Base-by-base conservation (phyloP, 1,140 invertebrate species). In the Cephus cinctus region DNA sequence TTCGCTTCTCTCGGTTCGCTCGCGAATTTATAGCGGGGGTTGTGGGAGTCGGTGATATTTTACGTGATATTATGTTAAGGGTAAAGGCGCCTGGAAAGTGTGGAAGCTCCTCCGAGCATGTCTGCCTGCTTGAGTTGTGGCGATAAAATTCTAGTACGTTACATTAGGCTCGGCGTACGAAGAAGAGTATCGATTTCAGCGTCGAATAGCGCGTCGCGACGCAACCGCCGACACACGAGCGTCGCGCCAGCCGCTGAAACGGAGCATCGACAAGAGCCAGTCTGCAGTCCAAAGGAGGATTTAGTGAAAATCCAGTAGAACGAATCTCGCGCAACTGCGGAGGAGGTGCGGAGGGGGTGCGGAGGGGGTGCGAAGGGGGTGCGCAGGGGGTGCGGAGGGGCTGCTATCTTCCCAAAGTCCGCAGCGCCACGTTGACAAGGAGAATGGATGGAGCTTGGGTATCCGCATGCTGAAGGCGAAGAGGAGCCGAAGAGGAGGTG, bases 1-100 rank as follows among this genome's bases (percentile, higher is more conserved):
- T n/a, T n/a, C n/a, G n/a, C n/a, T n/a, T n/a, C n/a, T n/a, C n/a
- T n/a, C n/a, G n/a, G n/a, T n/a, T n/a, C n/a, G n/a, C n/a, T n/a
- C n/a, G n/a, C n/a, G n/a, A n/a, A n/a, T n/a, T n/a, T n/a, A 8
- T 27, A 27, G 6, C 25, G 25, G 25, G 25, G 25, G 25, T n/a
- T n/a, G 25, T 8, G 25, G 25, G 25, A 8, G 25, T 6, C 6
- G n/a, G 25, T 6, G 25, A 27, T 54, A 54, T 54, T 49, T 54
- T 43, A 54, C 43, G 47, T 42, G 25, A 54, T 48, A 54, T 54
- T 54, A 50, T 50, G 43, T 50, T 50, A 54, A 48, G 43, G 43
- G 49, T 50, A 50, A 43, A 39, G 52, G 50, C 20, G 21, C 1
- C 50, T 27, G 44, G 30, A 42, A 35, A 52, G 42, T 45, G 36